Evolutionary conservation across 2,797 vertebrate species (phyloP).

Genomic region (Streptopelia turtur): DNA sequence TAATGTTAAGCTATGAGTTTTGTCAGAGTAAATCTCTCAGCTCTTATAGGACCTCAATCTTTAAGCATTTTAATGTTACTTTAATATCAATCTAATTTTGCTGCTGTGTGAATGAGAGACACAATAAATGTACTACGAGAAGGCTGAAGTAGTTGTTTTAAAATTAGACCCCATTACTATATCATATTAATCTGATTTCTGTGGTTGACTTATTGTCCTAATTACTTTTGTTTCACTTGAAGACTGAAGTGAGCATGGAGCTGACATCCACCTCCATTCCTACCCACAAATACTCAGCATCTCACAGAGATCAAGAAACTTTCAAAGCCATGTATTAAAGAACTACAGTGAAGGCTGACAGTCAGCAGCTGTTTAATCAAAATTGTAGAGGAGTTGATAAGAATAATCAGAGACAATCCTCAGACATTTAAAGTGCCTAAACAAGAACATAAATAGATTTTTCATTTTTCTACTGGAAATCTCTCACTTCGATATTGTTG

Average conservation of each 20-base stretch:
- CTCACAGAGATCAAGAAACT: neutral
- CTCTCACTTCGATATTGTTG: neutral
- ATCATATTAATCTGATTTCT: neutral
- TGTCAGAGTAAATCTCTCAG: neutral
- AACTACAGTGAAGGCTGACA: neutral
- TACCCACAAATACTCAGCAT: neutral
- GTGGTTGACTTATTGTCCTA: neutral
- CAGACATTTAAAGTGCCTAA: neutral
- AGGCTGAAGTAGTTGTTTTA: neutral
- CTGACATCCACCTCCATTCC: neutral
- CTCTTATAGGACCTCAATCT: neutral
- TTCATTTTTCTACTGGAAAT: neutral
- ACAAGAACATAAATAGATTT: neutral
- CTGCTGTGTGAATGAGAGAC: neutral
- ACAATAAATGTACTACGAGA: neutral
- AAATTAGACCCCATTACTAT: neutral
- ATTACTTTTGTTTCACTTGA: neutral
- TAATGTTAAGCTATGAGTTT: neutral
- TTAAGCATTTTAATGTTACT: neutral
- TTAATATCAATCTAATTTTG: neutral
- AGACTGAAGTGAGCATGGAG: neutral
- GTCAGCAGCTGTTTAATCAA: neutral
- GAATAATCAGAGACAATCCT: neutral
- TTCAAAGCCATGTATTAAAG: neutral
- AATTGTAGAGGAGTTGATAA: neutral